Percentiles rank a stretch among this genome's conserved stretches.
phyloP scores from a whole-genome alignment of 2,113 vertebrate genomes.

The Hemiprocne comata region DNA sequence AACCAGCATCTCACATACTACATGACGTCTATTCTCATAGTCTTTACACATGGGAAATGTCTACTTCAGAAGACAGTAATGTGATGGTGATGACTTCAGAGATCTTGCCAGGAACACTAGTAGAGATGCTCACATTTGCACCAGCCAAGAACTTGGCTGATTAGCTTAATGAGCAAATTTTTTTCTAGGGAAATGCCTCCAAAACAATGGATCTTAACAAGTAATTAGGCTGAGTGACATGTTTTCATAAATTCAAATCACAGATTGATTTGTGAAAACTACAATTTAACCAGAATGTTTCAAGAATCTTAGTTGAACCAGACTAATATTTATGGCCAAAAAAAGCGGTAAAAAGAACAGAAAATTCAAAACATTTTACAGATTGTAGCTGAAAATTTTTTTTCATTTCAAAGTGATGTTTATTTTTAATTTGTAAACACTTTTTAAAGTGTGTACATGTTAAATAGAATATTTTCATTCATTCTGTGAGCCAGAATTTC shows the following conservation, averaged over 20 bases:
- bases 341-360: background rate
- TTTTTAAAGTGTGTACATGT: background rate
- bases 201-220: constrained; percentile 20
- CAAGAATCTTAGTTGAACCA: background rate
- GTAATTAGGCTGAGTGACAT: constrained; percentile 2
- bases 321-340: background rate
- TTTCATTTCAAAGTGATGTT: background rate
- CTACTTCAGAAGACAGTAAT: background rate
- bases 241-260: constrained; percentile 33
- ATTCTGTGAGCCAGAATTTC: background rate
- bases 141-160: background rate
- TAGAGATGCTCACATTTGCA: background rate
- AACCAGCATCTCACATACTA: background rate
- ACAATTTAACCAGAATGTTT: background rate
- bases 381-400: background rate
- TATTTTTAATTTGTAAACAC: background rate
- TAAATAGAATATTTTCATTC: background rate
- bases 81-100: background rate
- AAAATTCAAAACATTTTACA: background rate
- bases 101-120: background rate
- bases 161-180: background rate
- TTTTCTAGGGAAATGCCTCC: background rate
- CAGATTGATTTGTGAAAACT: constrained; percentile 29
- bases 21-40: background rate
- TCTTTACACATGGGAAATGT: background rate